Conservation (phyloP, 2,888 invertebrate genomes). For the Lottia scabra region DNA sequence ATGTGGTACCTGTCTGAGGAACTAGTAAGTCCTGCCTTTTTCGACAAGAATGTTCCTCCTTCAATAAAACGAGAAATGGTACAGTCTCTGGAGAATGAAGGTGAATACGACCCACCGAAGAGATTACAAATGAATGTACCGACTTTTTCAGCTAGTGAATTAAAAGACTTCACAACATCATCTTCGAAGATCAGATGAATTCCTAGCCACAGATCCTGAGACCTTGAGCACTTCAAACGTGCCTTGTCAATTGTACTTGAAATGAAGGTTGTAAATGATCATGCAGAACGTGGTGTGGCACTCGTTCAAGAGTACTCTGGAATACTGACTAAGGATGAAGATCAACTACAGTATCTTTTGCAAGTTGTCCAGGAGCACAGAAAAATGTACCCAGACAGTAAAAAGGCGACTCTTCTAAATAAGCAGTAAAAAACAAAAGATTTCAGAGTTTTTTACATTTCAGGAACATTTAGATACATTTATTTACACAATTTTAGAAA, state of each 20-base stretch:
- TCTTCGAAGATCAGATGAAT: neutral
- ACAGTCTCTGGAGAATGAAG: neutral
- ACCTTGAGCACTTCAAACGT: neutral
- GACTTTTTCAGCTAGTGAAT: neutral
- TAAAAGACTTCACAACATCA: neutral
- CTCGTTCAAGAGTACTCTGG: neutral
- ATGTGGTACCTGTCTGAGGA: neutral
- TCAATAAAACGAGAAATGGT: neutral
- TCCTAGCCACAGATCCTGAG: neutral
- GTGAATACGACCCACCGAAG: neutral
- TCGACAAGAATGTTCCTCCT: neutral
- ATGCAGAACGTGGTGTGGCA: neutral
- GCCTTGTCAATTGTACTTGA: neutral
- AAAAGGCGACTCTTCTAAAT: neutral
- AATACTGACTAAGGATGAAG: neutral
- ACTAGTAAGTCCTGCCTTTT: neutral
- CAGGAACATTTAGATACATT: too few relatives aligned
- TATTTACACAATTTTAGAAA: too few relatives aligned
- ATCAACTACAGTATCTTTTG: conserved; percentile 4
- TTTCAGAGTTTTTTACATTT: too few relatives aligned
- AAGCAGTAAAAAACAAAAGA: neutral
- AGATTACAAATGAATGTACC: neutral
- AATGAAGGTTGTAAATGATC: neutral
- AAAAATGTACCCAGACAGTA: neutral
- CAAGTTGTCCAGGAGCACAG: neutral